Evolutionary conservation across 2,797 vertebrate genomes (phyloP).

Genomic region (Vultur gryphus): DNA sequence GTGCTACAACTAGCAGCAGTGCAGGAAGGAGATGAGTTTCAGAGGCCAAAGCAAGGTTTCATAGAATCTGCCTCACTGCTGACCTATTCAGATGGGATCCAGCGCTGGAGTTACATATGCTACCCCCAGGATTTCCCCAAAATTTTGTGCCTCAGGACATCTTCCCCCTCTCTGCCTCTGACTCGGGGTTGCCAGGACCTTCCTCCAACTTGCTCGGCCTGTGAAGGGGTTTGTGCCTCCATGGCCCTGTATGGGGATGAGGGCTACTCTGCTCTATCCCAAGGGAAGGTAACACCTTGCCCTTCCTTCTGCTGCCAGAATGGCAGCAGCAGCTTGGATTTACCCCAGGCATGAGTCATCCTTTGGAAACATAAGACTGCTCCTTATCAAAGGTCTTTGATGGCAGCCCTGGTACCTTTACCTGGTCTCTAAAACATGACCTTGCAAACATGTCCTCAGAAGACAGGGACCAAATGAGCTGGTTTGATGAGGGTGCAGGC

Average conservation of each 20-base stretch:
- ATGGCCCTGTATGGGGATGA: background rate
- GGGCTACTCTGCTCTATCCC: background rate
- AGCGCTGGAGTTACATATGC: background rate
- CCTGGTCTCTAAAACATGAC: rapidly evolving
- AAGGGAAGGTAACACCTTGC: background rate
- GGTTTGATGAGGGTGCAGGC: background rate
- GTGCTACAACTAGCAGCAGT: background rate
- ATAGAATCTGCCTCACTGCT: background rate
- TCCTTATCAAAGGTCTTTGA: background rate
- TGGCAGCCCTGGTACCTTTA: background rate
- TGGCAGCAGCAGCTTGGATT: background rate
- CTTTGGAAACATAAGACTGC: background rate
- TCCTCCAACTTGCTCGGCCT: background rate
- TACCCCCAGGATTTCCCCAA: background rate
- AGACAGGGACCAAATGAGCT: background rate
- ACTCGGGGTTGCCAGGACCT: background rate
- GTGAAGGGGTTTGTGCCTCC: background rate
- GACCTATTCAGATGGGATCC: background rate
- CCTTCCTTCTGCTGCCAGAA: background rate
- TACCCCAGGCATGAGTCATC: background rate
- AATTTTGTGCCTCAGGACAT: background rate
- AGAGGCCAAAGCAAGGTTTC: background rate
- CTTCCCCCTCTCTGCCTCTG: background rate
- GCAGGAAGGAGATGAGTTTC: background rate
- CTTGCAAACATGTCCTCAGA: background rate